These are phyloP conservation scores for Salpingus planirostris DNA, from an alignment of 2,888 invertebrate species.

Conservation along the genomic window DNA sequence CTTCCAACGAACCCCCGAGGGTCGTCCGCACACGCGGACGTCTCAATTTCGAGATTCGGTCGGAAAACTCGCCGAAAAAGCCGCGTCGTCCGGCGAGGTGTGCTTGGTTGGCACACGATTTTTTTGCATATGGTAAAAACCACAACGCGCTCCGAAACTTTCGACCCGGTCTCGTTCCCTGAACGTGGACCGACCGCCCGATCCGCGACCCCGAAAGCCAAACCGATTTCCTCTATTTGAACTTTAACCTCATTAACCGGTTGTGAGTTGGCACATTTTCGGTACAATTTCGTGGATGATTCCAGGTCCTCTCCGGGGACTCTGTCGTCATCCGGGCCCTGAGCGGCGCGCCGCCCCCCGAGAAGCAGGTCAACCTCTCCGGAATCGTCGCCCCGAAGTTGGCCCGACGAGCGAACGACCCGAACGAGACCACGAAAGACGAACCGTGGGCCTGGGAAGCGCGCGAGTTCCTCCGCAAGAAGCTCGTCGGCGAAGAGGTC, in stretches of 20 bases:
- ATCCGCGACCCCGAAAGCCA: too few relatives aligned
- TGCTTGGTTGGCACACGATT: conserved; percentile 34
- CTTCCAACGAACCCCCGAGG: not conserved
- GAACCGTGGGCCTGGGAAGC: conserved; percentile 98
- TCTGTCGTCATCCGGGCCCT: conserved; percentile 83
- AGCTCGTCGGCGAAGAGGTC: conserved; percentile 85
- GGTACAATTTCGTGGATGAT: not conserved
- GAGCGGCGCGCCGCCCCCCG: conserved; percentile 85
- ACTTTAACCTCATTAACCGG: conserved; percentile 8
- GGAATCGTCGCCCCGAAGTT: conserved; percentile 90
- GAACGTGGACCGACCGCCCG: too few relatives aligned
- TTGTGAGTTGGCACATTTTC: conserved; percentile 30
- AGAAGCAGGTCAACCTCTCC: conserved; percentile 83
- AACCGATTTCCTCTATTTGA: too few relatives aligned
- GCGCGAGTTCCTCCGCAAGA: conserved; percentile 87
- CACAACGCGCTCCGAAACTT: too few relatives aligned
- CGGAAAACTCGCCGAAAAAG: not conserved
- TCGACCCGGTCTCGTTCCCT: too few relatives aligned
- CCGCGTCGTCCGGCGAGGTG: conserved; percentile 4
- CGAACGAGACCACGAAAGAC: conserved; percentile 61
- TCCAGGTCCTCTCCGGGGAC: conserved; percentile 91
- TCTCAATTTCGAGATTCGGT: not conserved
- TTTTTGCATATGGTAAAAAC: too few relatives aligned
- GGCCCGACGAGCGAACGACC: conserved; percentile 60
- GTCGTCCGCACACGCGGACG: too few relatives aligned